These are phyloP conservation scores for Istiophorus platypterus DNA, from an alignment of 2,113 vertebrate genomes.

Conservation along the genomic window DNA sequence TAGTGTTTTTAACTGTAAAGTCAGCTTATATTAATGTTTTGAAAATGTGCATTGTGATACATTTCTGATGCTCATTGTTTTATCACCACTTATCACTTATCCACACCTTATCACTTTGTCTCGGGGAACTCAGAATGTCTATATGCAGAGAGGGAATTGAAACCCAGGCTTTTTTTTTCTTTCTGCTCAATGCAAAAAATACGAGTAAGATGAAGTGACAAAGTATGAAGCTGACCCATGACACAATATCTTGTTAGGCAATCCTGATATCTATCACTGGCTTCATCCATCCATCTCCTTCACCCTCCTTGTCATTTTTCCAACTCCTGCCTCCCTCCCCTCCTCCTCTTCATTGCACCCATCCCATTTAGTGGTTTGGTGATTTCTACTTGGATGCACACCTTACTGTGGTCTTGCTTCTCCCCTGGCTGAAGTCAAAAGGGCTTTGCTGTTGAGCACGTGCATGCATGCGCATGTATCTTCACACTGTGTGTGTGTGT, in stretches of 20 bases:
- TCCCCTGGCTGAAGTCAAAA: background rate
- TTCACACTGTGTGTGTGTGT: background rate
- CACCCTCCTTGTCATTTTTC: background rate
- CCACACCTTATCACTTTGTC: too few relatives aligned
- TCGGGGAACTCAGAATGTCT: too few relatives aligned
- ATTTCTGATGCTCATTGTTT: too few relatives aligned
- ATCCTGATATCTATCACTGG: background rate
- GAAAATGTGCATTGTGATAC: too few relatives aligned
- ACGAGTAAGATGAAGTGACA: background rate
- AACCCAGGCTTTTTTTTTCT: too few relatives aligned
- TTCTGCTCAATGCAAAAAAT: background rate
- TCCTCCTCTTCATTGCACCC: background rate
- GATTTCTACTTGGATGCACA: conserved; percentile 4
- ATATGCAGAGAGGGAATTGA: too few relatives aligned
- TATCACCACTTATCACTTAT: too few relatives aligned
- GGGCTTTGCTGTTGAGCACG: background rate
- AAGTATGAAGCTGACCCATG: background rate
- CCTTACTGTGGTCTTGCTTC: background rate
- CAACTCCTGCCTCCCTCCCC: too few relatives aligned
- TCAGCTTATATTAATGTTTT: too few relatives aligned
- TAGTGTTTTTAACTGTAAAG: too few relatives aligned
- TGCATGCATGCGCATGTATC: background rate
- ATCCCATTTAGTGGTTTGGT: background rate
- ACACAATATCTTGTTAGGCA: conserved; percentile 2
- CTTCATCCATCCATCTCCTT: conserved; percentile 7